Base-by-base conservation (phyloP, 37 sponge, comb jelly and placozoan genomes). In the Halichondria panicea region DNA sequence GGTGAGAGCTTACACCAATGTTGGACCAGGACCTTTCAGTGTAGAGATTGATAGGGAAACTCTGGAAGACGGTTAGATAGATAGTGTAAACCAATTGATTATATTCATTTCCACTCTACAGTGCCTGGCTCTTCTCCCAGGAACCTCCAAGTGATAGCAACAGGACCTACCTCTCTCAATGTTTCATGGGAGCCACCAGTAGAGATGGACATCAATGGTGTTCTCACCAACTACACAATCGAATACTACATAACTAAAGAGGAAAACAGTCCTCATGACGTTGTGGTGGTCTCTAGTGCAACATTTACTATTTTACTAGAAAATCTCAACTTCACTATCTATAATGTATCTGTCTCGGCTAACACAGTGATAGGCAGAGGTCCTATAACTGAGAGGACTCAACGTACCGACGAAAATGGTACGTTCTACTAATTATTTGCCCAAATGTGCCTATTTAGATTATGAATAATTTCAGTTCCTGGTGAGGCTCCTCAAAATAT, bases 331-430 rank as follows among this genome's bases (percentile, higher is more conserved):
- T 72, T 54, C 60, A 82, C 74, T 57, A 40, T 2, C 43, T 82
- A 82, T 30, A 64, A 63, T 72, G 65, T 82, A 21, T 50, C 37
- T n/a, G 75, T 82, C 34, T 36, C 71, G 28, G 39, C 75, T 36
- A 37, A 37, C 28, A 74, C 75, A 2, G 40, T 41, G 25, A 43
- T 70, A 30, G 77, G 77, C 25, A 43, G n/a, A 1, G 77, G 77
- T 12, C 77, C 77, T 12, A 30, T 32, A 13, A 9, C 65, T 44
- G 44, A 25, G 8, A 34, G 44, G 44, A 4, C 18, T 21, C 35
- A 76, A 35, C 62, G 45, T 9, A 76, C 77, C 43, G 41, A 25
- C 63, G 64, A 76, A 43, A 70, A 70, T 48, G 70, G 70, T 70
- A 27, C 9, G 70, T 70, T 18, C 5, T 9, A 36, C 8, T 8